These are phyloP conservation scores for Xyliphius kryptos DNA, from an alignment of 2,113 vertebrate species.

Conservation along the genomic window DNA sequence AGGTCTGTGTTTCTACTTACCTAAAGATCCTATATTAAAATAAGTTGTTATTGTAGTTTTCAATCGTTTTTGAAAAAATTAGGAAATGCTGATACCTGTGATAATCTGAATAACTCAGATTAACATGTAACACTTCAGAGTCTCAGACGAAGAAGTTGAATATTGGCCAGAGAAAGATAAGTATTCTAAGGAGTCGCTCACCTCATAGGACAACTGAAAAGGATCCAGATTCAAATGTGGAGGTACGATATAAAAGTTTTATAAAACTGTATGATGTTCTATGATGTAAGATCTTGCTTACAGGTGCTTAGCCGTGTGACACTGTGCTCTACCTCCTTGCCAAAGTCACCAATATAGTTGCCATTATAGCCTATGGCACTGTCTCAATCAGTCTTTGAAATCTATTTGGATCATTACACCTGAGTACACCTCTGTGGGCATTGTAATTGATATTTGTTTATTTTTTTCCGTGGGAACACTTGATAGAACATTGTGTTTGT, in stretches of 20 bases:
- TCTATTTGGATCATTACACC: constrained; percentile 99
- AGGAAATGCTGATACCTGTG: no score
- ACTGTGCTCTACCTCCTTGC: constrained; percentile 38
- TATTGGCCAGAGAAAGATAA: constrained; percentile 59
- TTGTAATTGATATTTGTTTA: constrained; percentile 99
- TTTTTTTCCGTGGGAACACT: constrained; percentile 92
- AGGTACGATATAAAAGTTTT: no score
- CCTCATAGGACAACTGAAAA: constrained; percentile 60
- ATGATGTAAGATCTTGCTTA: no score
- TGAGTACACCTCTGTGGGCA: constrained; percentile 98
- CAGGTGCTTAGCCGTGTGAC: no score
- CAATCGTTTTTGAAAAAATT: no score
- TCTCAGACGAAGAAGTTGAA: constrained; percentile 73
- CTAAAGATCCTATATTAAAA: no score
- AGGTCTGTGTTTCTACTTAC: constrained; percentile 58
- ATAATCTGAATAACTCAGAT: no score
- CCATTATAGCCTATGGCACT: constrained; percentile 40
- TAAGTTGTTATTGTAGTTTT: no score
- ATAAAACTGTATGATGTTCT: no score
- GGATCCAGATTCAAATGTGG: constrained; percentile 53
- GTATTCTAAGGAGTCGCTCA: no score
- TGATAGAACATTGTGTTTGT: constrained; percentile 87
- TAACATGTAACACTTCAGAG: no score
- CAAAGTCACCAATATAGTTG: constrained; percentile 62
- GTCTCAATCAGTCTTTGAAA: constrained; percentile 90